Percentiles rank a stretch among this genome's conserved stretches.
Conservation (phyloP, 2,888 invertebrate species). For the Euplexia lucipara region DNA sequence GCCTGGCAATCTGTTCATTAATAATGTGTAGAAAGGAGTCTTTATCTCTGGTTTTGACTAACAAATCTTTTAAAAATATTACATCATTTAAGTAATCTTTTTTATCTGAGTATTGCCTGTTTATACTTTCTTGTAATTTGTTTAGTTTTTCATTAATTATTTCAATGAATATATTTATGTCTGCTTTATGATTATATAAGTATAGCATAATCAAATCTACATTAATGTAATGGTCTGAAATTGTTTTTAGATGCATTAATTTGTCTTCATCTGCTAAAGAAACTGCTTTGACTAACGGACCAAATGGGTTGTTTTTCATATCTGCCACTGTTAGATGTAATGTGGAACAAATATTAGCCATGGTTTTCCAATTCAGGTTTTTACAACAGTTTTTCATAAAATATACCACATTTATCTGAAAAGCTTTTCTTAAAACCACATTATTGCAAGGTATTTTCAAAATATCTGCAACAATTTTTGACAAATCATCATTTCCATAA, state of each 20-base stretch:
- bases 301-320: conserved; percentile 64
- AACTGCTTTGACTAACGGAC: conserved; percentile 61
- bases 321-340: conserved; percentile 68
- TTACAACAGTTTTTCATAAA: conserved; percentile 76
- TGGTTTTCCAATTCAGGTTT: conserved; percentile 73
- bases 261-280: conserved; percentile 64
- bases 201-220: conserved; percentile 76
- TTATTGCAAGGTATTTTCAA: conserved; percentile 82
- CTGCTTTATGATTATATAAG: conserved; percentile 69
- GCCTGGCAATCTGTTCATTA: conserved; percentile 60
- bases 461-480: conserved; percentile 70
- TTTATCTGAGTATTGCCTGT: conserved; percentile 80
- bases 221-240: conserved; percentile 67
- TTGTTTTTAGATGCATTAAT: conserved; percentile 64
- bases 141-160: conserved; percentile 71
- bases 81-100: conserved; percentile 75
- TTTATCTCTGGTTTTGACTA: conserved; percentile 64
- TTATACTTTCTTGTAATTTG: conserved; percentile 71
- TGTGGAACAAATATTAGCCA: conserved; percentile 68
- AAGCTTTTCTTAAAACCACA: conserved; percentile 79
- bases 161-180: conserved; percentile 67
- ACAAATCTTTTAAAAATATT: conserved; percentile 72
- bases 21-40: conserved; percentile 7
- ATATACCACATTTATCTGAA: conserved; percentile 74
- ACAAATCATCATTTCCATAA: conserved; percentile 44